phyloP scores from a whole-genome alignment of 2,888 invertebrate species.

The Protodeltote pygarga region DNA sequence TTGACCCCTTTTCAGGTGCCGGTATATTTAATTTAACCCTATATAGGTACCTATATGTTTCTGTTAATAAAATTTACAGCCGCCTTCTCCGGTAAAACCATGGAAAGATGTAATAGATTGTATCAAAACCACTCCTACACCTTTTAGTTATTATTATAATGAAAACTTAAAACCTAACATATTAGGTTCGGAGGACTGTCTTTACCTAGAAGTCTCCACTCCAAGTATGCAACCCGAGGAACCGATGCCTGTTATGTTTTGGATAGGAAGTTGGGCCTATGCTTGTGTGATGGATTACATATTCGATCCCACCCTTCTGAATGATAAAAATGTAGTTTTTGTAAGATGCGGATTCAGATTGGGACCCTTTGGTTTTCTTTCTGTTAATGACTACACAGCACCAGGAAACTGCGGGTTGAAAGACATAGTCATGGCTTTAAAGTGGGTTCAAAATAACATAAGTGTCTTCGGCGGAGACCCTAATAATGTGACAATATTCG shows the following conservation, averaged over 20 bases:
- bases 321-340: constrained; percentile 69
- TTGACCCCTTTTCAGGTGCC: not conserved
- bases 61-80: constrained; percentile 60
- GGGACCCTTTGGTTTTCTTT: constrained; percentile 81
- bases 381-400: constrained; percentile 74
- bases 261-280: constrained; percentile 78
- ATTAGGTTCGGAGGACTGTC: constrained; percentile 82
- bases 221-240: constrained; percentile 66
- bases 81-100: constrained; percentile 65
- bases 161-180: constrained; percentile 35
- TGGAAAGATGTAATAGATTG: constrained; percentile 70
- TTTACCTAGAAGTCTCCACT: constrained; percentile 75
- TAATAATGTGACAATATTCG: constrained; percentile 80
- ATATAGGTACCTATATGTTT: no score
- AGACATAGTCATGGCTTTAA: constrained; percentile 77
- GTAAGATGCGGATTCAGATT: constrained; percentile 79
- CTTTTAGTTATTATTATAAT: constrained; percentile 28
- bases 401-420: constrained; percentile 82
- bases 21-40: not conserved
- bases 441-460: constrained; percentile 80
- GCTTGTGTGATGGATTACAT: constrained; percentile 59
- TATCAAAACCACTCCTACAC: constrained; percentile 62
- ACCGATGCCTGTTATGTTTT: constrained; percentile 82
- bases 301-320: constrained; percentile 73
- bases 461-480: constrained; percentile 78